Base-by-base conservation (phyloP, 2,797 vertebrate genomes). In the Centropyge bicolor region DNA sequence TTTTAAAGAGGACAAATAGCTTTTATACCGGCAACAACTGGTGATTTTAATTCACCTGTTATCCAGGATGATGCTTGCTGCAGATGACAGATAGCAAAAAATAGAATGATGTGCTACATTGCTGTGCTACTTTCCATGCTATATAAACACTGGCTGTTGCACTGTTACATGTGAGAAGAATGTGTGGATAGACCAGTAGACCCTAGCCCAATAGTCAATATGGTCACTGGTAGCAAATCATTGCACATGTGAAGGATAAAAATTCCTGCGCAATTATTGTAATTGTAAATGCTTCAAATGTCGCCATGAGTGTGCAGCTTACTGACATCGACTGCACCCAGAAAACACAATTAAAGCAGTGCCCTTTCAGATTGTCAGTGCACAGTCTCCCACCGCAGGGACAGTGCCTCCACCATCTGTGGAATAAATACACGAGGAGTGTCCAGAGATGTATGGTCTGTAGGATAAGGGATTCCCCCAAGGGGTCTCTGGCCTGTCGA, bases 401-500 rank as follows among this genome's bases (percentile, higher is more conserved):
- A 65, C 31, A 63, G 57, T 35, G 8, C 62, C 62, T 75, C 57
- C 48, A 40, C 76, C 70, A 65, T 75, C 72, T 85, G 75, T 81
- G 57, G 56, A 85, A 70, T 76, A 84, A 87, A 84, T 57, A 82
- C 68, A 76, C 0, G 0, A 38, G 59, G 20, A 74, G 62, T 75
- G 49, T 68, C 71, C 70, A 56, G 67, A 88, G 80, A 86, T 80
- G 80, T 76, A 86, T 76, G 70, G 68, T 68, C 69, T 77, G 63
- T 16, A 51, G 75, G 38, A 72, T 65, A 63, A 83, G 75, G 89
- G 86, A 85, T 83, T 89, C 84, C 91, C 80, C 84, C 49, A 36
- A 38, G 84, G 86, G 79, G 80, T 78, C 60, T 83, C 57, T 74
- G 79, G 73, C 87, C 88, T 87, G 88, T 92, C 86, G 35, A 92